These are phyloP conservation scores for Acanthosepion esculentum DNA, from an alignment of 2,888 invertebrate genomes.

Conservation along the genomic window DNA sequence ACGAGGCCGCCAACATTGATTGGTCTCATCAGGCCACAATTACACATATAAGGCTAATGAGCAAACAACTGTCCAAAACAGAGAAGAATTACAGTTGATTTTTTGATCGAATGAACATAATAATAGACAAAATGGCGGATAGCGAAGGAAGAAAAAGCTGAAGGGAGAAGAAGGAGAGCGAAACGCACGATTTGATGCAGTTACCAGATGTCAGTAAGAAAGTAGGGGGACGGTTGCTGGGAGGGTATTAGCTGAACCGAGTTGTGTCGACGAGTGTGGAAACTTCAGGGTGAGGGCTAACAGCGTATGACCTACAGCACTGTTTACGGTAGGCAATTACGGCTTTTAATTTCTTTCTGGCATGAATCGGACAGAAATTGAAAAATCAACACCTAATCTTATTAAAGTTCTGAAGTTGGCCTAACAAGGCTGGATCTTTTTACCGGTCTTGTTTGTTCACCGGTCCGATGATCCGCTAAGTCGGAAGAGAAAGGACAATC, in stretches of 20 bases:
- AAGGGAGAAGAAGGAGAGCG: neutral
- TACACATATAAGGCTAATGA: slow-evolving; percentile 18
- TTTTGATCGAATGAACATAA: slow-evolving; percentile 8
- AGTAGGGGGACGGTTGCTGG: neutral
- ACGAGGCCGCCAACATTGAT: too few relatives aligned
- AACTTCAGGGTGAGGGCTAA: neutral
- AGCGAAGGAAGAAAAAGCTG: neutral
- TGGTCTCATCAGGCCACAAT: slow-evolving; percentile 6
- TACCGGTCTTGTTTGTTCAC: neutral
- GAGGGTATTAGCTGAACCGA: neutral
- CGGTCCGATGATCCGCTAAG: neutral
- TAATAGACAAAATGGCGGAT: neutral
- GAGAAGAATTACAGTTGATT: slow-evolving; percentile 22
- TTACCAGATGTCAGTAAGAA: slow-evolving; percentile 10
- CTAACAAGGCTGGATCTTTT: slow-evolving; percentile 6
- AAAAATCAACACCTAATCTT: slow-evolving; percentile 33
- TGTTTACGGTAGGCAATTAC: slow-evolving; percentile 1
- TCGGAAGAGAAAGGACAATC: neutral
- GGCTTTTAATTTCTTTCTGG: neutral
- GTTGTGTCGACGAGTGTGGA: neutral
- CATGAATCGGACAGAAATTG: neutral
- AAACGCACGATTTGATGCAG: neutral
- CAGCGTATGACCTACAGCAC: neutral
- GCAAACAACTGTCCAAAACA: neutral
- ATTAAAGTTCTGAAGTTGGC: slow-evolving; percentile 1